Conservation (phyloP, 2,113 vertebrate species). For the Notarius quadriscutis region DNA sequence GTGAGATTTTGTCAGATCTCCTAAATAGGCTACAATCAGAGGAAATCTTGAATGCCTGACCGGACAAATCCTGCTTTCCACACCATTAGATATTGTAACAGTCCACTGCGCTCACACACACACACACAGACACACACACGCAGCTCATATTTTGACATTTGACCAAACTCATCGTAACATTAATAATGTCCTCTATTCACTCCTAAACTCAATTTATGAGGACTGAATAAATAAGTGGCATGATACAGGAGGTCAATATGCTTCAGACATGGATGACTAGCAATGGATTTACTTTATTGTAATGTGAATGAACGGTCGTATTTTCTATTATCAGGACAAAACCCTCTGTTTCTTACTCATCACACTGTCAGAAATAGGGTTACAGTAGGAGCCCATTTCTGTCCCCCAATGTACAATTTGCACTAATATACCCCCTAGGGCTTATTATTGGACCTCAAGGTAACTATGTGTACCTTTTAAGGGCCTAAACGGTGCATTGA, state of each 20-base stretch:
- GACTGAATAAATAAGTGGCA: constrained; percentile 32
- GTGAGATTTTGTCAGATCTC: neutral
- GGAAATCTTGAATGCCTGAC: constrained; percentile 19
- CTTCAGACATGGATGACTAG: neutral
- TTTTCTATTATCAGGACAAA: neutral
- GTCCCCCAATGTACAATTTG: too few species aligned
- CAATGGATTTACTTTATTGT: neutral
- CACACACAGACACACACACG: constrained; percentile 47
- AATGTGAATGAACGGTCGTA: neutral
- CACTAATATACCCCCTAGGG: too few species aligned
- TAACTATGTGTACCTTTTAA: too few species aligned
- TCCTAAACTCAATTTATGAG: constrained; percentile 53
- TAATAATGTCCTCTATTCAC: constrained; percentile 57
- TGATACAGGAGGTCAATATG: neutral
- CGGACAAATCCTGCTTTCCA: constrained; percentile 51
- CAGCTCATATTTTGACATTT: constrained; percentile 65
- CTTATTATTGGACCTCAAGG: too few species aligned
- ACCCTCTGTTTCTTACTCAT: neutral
- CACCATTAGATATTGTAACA: constrained; percentile 61
- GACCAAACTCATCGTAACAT: constrained; percentile 57
- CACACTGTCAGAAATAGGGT: too few species aligned
- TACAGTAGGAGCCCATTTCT: too few species aligned
- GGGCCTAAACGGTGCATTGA: too few species aligned
- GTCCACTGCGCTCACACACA: constrained; percentile 59
- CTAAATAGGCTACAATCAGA: neutral